Evolutionary conservation across 2,888 invertebrate genomes (phyloP), one percentile per base, ranked within the genome.

Genomic region (Choreutis nemorana): DNA sequence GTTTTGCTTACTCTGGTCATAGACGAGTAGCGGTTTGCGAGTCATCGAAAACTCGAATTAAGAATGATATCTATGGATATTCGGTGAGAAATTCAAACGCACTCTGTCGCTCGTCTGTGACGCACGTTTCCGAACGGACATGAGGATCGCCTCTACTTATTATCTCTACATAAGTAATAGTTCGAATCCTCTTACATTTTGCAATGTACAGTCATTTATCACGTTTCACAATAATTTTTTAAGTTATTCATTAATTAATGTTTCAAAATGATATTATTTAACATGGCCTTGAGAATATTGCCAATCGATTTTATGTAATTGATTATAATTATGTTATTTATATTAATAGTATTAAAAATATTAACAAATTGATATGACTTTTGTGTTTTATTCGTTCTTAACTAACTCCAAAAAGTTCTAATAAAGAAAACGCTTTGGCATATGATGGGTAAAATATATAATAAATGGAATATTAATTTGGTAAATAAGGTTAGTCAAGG

Each of bases 91-190:
- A 29, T 28, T 28, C 34, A 34, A 36, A 28, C 33, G 26, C 16
- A 12, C 26, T 13, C 12, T 22, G 27, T 22, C 23, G 23, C 24
- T n/a, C n/a, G n/a, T n/a, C n/a, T n/a, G n/a, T n/a, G n/a, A n/a
- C n/a, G n/a, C n/a, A n/a, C n/a, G n/a, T n/a, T n/a, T n/a, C n/a
- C n/a, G 25, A 28, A 41, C 44, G 44, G 41, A 29, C 41, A 41
- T 43, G 37, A 39, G 66, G 67, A 70, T 73, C 66, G 60, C 66
- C 67, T 67, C 49, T 50, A 52, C 77, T 77, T 73, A 71, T 73
- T 63, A 45, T n/a, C 32, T 39, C 34, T 47, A 63, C 53, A 67
- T 70, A 75, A 75, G 75, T 51, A 54, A 73, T n/a, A n/a, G n/a
- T 72, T 59, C 41, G 73, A 36, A 64, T 71, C 65, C 66, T 51